phyloP scores from a whole-genome alignment of 2,797 vertebrate species.

The Alosa sapidissima region DNA sequence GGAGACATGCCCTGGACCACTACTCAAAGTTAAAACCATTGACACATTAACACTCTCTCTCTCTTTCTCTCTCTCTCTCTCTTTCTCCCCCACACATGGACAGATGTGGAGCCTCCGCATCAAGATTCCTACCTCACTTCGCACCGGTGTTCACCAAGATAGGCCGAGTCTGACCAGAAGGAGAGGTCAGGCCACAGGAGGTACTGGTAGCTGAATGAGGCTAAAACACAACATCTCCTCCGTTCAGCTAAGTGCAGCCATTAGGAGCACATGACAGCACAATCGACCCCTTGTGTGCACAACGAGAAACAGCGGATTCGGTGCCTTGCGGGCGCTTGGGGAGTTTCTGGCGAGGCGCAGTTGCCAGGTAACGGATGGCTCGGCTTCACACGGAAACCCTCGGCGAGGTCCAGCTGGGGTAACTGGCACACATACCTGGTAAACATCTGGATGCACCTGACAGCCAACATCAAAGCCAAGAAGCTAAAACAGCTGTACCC shows the following conservation, averaged over 20 bases:
- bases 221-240: constrained; percentile 35
- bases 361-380: constrained; percentile 48
- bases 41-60: neutral
- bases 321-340: constrained; percentile 2
- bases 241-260: constrained; percentile 45
- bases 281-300: neutral
- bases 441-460: constrained; percentile 53
- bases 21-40: neutral
- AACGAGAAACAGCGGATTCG: neutral
- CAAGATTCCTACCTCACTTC: neutral
- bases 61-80: no score
- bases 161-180: constrained; percentile 29
- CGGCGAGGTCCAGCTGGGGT: constrained; percentile 37
- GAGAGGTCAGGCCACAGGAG: constrained; percentile 40
- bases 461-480: constrained; percentile 40
- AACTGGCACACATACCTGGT: constrained; percentile 35
- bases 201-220: constrained; percentile 41
- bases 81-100: neutral
- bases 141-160: neutral
- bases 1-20: neutral
- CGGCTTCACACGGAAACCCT: constrained; percentile 27
- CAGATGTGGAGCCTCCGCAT: neutral
- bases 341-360: neutral
- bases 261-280: constrained; percentile 40
- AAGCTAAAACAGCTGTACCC: constrained; percentile 37